phyloP scores from a whole-genome alignment of 1,140 invertebrate species.

The Holotrichia oblita region DNA sequence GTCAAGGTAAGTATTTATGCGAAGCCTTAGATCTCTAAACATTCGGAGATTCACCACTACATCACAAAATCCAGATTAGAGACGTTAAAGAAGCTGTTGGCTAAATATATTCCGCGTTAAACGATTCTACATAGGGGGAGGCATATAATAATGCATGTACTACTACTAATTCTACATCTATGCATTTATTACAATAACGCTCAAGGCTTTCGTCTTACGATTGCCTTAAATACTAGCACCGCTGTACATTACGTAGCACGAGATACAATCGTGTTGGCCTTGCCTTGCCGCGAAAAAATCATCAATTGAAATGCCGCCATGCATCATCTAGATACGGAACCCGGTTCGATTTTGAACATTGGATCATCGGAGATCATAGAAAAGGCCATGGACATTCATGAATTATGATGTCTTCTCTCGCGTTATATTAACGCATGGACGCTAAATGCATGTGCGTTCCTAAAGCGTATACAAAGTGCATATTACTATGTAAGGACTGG shows the following conservation, averaged over 20 bases:
- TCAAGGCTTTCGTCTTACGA: conserved; percentile 17
- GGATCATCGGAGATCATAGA: conserved; percentile 27
- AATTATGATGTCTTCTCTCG: conserved; percentile 17
- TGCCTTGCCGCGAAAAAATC: not conserved
- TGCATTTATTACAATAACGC: conserved; percentile 4
- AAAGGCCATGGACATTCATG: conserved; percentile 28
- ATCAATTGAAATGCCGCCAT: not conserved
- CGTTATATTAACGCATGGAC: not conserved
- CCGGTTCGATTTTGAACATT: conserved; percentile 12
- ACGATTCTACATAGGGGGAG: too few species aligned
- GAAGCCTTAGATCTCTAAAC: too few species aligned
- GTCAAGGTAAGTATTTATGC: too few species aligned
- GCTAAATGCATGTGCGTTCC: not conserved
- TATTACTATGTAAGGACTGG: not conserved
- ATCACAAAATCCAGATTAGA: too few species aligned
- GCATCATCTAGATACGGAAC: not conserved
- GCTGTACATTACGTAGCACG: not conserved
- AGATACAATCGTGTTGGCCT: conserved; percentile 27
- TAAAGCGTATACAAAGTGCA: not conserved
- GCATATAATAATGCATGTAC: not conserved
- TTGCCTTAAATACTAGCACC: not conserved
- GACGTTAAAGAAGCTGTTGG: too few species aligned
- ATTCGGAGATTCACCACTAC: too few species aligned
- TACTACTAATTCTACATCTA: not conserved
- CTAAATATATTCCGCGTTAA: too few species aligned